Evolutionary conservation across 1,140 invertebrate species (phyloP).

Genomic region (Trissolcus basalis): DNA sequence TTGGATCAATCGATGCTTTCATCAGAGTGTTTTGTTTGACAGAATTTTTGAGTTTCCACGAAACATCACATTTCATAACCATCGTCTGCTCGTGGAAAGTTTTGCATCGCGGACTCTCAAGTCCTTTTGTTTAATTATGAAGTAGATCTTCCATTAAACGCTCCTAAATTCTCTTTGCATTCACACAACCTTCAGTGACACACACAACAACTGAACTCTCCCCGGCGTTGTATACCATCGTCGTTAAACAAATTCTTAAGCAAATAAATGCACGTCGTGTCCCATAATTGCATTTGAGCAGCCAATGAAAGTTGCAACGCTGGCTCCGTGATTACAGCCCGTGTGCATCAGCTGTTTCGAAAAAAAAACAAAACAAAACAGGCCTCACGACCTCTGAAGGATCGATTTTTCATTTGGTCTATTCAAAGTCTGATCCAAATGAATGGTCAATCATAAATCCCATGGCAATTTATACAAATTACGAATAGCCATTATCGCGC

Average conservation of each 20-base stretch:
- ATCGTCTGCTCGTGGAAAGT: neutral
- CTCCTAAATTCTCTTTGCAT: slow-evolving; percentile 40
- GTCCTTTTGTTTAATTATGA: slow-evolving; percentile 37
- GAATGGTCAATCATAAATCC: slow-evolving; percentile 64
- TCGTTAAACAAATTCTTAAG: slow-evolving; percentile 30
- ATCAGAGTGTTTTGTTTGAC: too few relatives aligned
- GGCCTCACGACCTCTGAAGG: neutral
- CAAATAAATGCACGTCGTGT: slow-evolving; percentile 9
- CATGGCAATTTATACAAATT: slow-evolving; percentile 69
- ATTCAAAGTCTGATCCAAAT: slow-evolving; percentile 31
- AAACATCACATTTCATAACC: too few relatives aligned
- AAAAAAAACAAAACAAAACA: slow-evolving; percentile 16
- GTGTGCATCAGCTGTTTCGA: neutral
- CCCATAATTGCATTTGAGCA: slow-evolving; percentile 43
- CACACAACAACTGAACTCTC: slow-evolving; percentile 12
- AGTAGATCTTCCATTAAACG: slow-evolving; percentile 26
- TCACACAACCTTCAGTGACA: slow-evolving; percentile 17
- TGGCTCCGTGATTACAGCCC: neutral
- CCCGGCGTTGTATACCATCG: slow-evolving; percentile 19
- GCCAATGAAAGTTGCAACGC: neutral
- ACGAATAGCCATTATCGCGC: slow-evolving; percentile 63
- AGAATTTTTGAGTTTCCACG: too few relatives aligned
- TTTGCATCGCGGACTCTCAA: slow-evolving; percentile 4
- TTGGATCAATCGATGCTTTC: too few relatives aligned
- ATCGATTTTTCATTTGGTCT: slow-evolving; percentile 58